phyloP scores from a whole-genome alignment of 2,797 vertebrate genomes.

The Zalophus californianus region DNA sequence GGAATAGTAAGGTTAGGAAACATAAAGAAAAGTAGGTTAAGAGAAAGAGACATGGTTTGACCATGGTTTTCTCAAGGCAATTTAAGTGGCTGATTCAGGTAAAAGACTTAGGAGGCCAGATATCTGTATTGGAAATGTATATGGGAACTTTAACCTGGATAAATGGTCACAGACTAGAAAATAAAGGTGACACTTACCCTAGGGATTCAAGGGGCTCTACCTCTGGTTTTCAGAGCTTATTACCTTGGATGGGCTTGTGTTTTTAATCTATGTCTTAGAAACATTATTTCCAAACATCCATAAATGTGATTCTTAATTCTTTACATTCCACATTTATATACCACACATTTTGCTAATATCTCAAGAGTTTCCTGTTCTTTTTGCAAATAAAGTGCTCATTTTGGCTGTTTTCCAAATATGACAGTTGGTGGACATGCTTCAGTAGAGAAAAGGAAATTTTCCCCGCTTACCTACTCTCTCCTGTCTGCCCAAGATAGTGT shows the following conservation, averaged over 20 bases:
- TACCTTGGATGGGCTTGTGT: background rate
- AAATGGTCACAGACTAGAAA: background rate
- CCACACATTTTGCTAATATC: slow-evolving; percentile 61
- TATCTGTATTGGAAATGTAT: background rate
- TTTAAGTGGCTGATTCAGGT: background rate
- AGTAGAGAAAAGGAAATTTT: slow-evolving; percentile 82
- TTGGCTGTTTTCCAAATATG: slow-evolving; percentile 81
- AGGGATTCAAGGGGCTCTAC: background rate
- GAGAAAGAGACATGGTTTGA: background rate
- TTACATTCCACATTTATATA: background rate
- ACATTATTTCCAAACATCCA: background rate
- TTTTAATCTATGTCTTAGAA: slow-evolving; percentile 49
- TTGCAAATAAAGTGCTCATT: slow-evolving; percentile 76
- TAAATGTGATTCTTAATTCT: slow-evolving; percentile 43
- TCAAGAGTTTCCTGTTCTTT: slow-evolving; percentile 48
- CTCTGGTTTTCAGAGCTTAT: background rate
- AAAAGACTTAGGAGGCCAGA: background rate
- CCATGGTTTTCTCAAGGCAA: background rate
- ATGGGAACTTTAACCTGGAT: background rate
- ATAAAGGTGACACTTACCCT: background rate
- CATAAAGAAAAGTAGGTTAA: background rate
- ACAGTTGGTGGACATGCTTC: slow-evolving; percentile 84
- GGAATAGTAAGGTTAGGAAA: background rate
- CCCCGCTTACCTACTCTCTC: slow-evolving; percentile 77
- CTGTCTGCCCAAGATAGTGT: slow-evolving; percentile 77